phyloP scores from a whole-genome alignment of 2,888 invertebrate species.

The Drosophila buzzatii region DNA sequence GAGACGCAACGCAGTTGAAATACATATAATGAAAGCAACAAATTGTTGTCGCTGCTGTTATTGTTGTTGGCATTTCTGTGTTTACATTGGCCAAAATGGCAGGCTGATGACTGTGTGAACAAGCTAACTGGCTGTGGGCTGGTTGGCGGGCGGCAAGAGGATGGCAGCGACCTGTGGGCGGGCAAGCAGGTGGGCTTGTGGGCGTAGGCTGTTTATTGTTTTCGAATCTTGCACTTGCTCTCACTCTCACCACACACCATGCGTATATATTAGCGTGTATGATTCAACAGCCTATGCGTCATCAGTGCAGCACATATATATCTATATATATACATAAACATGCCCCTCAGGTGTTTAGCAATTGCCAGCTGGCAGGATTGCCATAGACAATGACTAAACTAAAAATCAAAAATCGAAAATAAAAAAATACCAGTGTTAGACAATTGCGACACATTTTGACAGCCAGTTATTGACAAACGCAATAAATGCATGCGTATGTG shows the following conservation, averaged over 20 bases:
- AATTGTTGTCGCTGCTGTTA: slow-evolving; percentile 36
- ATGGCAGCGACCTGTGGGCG: slow-evolving; percentile 14
- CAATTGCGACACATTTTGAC: slow-evolving; percentile 29
- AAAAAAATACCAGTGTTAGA: slow-evolving; percentile 21
- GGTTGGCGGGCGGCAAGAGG: background rate
- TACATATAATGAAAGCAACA: slow-evolving; percentile 54
- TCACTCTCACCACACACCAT: slow-evolving; percentile 24
- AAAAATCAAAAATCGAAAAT: slow-evolving; percentile 14
- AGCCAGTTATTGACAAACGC: slow-evolving; percentile 33
- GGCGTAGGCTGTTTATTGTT: slow-evolving; percentile 58
- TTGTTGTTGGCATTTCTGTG: slow-evolving; percentile 34
- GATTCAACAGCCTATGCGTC: slow-evolving; percentile 60
- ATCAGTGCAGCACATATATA: slow-evolving; percentile 39
- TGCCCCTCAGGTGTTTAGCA: slow-evolving; percentile 41
- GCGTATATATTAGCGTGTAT: slow-evolving; percentile 16
- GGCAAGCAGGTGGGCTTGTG: slow-evolving; percentile 43
- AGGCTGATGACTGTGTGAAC: slow-evolving; percentile 49
- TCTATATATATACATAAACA: background rate
- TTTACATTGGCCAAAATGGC: slow-evolving; percentile 62
- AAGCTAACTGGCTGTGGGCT: slow-evolving; percentile 4
- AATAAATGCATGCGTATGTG: background rate
- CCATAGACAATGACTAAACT: slow-evolving; percentile 56
- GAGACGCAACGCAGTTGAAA: slow-evolving; percentile 45
- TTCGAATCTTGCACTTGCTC: slow-evolving; percentile 43
- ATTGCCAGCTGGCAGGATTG: slow-evolving; percentile 58